Evolutionary conservation across 2,888 invertebrate species (phyloP), one percentile per base, ranked within the genome.

Genomic region (Cryptosula pallasiana): DNA sequence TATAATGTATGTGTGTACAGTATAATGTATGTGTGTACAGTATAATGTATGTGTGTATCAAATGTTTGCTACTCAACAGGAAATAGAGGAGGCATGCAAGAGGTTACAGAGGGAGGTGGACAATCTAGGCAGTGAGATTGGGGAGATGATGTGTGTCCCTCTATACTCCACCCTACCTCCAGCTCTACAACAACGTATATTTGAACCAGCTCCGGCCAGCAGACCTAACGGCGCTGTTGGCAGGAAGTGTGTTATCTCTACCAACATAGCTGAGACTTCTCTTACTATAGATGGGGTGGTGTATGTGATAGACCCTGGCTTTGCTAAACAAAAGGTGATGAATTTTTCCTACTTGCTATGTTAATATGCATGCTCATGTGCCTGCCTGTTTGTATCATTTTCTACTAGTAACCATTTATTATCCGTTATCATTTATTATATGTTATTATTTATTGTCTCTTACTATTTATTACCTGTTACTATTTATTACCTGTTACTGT

Each of bases 21-120:
- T n/a, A n/a, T n/a, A n/a, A n/a, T n/a, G n/a, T n/a, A n/a, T n/a
- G n/a, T n/a, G n/a, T n/a, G n/a, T n/a, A n/a, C n/a, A n/a, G n/a
- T n/a, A n/a, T n/a, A n/a, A n/a, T n/a, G n/a, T n/a, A n/a, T n/a
- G n/a, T n/a, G n/a, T 55, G 23, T 23, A 55, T 55, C 3, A 3
- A 5, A 55, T 55, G 55, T 16, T n/a, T 5, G 16, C 23, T n/a
- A 55, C n/a, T 13, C 63, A 73, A 1, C 75, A 86, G 87, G 98
- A 99, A 87, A 99, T 99, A 73, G 99, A 99, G 85, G 98, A 98
- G 80, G 98, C 99, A 0, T 99, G 99, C 83, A 98, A 99, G 83
- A 87, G 97, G 77, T 95, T 99, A 73, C 95, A 95, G 84, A 87
- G 95, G 3, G 98, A 99, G 87, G 91, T 94, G 73, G 96, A 98